These are phyloP conservation scores for Metallyticus violacea DNA, from an alignment of 2,888 invertebrate species.

Conservation along the genomic window DNA sequence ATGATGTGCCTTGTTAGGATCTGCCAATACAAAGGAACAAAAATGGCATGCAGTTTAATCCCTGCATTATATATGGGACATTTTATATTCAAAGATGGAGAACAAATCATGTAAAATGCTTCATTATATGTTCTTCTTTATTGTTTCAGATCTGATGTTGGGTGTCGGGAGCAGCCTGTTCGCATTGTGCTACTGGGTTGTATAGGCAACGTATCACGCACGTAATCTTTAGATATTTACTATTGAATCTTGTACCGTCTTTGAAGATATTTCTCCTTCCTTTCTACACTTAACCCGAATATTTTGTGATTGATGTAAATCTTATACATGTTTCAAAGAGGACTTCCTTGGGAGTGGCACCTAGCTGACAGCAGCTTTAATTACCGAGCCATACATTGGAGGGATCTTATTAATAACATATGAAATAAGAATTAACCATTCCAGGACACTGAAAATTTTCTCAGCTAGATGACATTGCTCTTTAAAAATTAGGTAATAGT, in stretches of 20 bases:
- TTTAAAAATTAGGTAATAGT: not conserved
- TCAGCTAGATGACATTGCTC: not conserved
- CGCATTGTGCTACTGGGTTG: not conserved
- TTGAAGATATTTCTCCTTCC: conserved; percentile 3
- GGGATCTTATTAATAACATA: not conserved
- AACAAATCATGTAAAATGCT: not conserved
- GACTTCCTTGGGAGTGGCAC: not conserved
- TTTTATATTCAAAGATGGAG: not conserved
- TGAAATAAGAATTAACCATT: conserved; percentile 6
- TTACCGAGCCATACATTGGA: not conserved
- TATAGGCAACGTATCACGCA: not conserved
- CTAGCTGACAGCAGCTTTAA: not conserved
- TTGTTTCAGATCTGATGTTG: conserved; percentile 15
- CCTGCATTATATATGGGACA: too few species aligned
- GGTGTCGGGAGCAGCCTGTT: not conserved
- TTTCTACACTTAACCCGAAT: conserved; percentile 3
- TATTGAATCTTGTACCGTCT: not conserved
- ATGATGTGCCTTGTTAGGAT: too few species aligned
- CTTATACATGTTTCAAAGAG: not conserved
- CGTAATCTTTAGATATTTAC: conserved; percentile 5
- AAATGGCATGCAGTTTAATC: too few species aligned
- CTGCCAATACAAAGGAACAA: too few species aligned
- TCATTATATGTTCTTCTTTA: not conserved
- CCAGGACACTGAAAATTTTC: not conserved
- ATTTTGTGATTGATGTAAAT: not conserved